Conservation (phyloP, 2,888 invertebrate species). For the Anoncus sp. region DNA sequence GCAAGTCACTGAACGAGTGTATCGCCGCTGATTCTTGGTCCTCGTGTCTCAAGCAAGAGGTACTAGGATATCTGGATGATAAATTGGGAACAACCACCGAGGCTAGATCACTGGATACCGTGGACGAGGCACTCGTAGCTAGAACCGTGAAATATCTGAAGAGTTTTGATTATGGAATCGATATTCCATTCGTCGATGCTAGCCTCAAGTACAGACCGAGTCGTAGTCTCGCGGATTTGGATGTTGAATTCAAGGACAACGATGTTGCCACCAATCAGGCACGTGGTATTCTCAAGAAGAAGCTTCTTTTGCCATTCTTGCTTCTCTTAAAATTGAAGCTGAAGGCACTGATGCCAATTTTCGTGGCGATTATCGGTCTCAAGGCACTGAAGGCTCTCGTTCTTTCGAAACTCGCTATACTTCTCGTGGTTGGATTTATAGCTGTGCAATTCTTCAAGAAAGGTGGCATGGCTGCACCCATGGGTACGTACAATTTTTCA, state of each 20-base stretch:
- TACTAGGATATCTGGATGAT: slow-evolving; percentile 90
- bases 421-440: slow-evolving; percentile 92
- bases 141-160: slow-evolving; percentile 89
- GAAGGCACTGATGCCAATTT: slow-evolving; percentile 93
- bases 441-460: slow-evolving; percentile 92
- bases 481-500: slow-evolving; percentile 73
- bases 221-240: slow-evolving; percentile 81
- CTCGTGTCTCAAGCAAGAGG: slow-evolving; percentile 90
- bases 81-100: slow-evolving; percentile 84
- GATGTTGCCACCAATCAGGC: slow-evolving; percentile 83
- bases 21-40: slow-evolving; percentile 88
- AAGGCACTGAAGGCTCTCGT: slow-evolving; percentile 94
- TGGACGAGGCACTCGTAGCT: slow-evolving; percentile 90
- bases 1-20: slow-evolving; percentile 87
- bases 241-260: slow-evolving; percentile 80
- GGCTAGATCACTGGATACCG: slow-evolving; percentile 77
- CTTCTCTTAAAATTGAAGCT: slow-evolving; percentile 92
- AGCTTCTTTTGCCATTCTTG: slow-evolving; percentile 91
- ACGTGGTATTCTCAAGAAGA: slow-evolving; percentile 92
- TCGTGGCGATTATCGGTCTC: slow-evolving; percentile 90
- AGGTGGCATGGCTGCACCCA: slow-evolving; percentile 86
- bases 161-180: slow-evolving; percentile 90
- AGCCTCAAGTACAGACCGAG: slow-evolving; percentile 79
- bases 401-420: slow-evolving; percentile 92
- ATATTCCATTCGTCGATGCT: slow-evolving; percentile 85